These are phyloP conservation scores for Morone saxatilis DNA, from an alignment of 2,113 vertebrate genomes.

Conservation along the genomic window DNA sequence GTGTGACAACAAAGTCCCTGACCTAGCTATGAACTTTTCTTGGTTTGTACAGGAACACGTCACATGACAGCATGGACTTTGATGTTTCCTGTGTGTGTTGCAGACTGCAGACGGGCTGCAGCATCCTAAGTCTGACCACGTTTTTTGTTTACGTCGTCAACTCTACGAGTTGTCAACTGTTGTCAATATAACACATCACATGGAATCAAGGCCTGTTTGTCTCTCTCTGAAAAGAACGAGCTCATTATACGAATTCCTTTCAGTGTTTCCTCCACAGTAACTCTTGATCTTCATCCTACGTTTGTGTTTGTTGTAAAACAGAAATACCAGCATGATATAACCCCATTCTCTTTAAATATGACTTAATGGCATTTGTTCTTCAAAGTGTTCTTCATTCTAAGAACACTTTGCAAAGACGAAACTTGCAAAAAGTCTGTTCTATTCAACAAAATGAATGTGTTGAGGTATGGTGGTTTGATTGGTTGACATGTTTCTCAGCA, in stretches of 20 bases:
- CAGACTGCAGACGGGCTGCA: not conserved
- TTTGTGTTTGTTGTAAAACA: not conserved
- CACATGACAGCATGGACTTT: constrained; percentile 13
- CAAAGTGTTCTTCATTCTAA: too few species aligned
- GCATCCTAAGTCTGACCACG: not conserved
- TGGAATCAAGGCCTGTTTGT: not conserved
- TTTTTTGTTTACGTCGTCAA: not conserved
- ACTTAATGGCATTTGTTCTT: not conserved
- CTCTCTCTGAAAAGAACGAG: not conserved
- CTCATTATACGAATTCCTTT: not conserved
- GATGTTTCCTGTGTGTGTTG: constrained; percentile 9
- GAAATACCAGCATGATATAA: not conserved
- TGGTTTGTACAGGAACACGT: not conserved
- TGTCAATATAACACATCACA: not conserved
- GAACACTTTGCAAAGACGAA: too few species aligned
- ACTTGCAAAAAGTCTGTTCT: too few species aligned
- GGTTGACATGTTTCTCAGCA: too few species aligned
- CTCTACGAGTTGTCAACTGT: not conserved
- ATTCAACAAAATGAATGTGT: too few species aligned
- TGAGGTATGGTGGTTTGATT: too few species aligned
- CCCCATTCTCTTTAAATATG: not conserved
- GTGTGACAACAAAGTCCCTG: constrained; percentile 4
- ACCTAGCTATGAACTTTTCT: constrained; percentile 11
- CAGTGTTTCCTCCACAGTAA: not conserved
- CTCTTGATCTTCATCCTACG: too few species aligned